Evolutionary conservation across 1,140 invertebrate species (phyloP), one percentile per base, ranked within the genome.

Genomic region (Eumeta japonica): DNA sequence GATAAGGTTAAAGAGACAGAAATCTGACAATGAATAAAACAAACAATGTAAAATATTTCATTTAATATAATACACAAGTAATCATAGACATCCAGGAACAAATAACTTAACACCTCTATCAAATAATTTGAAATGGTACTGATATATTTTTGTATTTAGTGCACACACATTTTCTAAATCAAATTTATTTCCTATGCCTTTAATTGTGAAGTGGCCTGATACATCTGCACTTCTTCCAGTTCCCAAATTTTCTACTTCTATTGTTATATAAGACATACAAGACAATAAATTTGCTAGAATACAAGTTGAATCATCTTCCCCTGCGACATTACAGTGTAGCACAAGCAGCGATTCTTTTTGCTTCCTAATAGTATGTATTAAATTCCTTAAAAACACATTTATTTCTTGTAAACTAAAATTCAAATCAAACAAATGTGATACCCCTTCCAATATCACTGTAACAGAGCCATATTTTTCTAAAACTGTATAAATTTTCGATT

Each of bases 101-200:
- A 84, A 83, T 28, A 87, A 75, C 56, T 84, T 84, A 5, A 89
- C 78, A 54, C 85, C 83, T 55, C 81, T 79, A 66, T 88, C 85
- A 51, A 80, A 81, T 35, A 87, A 73, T 70, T 85, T 87, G 46
- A 82, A 89, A 12, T 87, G 72, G 56, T 84, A 82, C 51, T 55
- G 30, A 44, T 53, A 38, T 42, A 64, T 51, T 64, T 64, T 56
- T 55, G 75, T 30, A 48, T 68, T 57, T 52, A 77, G 43, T 20
- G 20, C 35, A 48, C 56, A 31, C 49, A 59, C 41, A 44, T 75
- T 48, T 35, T 68, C 46, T 49, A 50, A 47, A 62, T 76, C 46
- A 72, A 58, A 50, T 32, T 68, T 72, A 57, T 62, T 17, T 58
- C 64, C 34, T 44, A 46, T 56, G 63, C 76, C 58, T 57, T 67